These are phyloP conservation scores for Allolobophora icterica DNA, from an alignment of 2,888 invertebrate species.

Conservation along the genomic window DNA sequence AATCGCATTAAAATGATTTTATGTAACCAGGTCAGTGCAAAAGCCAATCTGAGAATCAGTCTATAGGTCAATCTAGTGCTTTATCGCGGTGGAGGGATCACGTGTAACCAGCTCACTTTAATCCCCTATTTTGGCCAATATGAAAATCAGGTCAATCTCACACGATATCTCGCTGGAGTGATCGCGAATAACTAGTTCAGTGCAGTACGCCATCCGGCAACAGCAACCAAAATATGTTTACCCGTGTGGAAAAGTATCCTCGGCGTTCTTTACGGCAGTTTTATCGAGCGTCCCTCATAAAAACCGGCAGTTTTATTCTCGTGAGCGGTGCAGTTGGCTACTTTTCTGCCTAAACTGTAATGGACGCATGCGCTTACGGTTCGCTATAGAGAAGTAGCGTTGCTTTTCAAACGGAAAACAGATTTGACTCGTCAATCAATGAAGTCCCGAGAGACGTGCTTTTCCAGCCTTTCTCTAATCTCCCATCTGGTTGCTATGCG, in stretches of 20 bases:
- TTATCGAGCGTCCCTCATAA: background rate
- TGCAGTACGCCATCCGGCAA: background rate
- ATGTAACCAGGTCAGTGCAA: too few species aligned
- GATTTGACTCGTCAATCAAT: background rate
- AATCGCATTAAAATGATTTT: too few species aligned
- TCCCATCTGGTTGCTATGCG: background rate
- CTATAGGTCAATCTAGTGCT: too few species aligned
- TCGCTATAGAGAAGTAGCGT: background rate
- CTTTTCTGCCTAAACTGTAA: background rate
- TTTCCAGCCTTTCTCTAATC: background rate
- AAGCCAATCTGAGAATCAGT: too few species aligned
- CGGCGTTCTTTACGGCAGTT: background rate
- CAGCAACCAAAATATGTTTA: background rate
- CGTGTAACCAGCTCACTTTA: background rate
- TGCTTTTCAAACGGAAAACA: background rate
- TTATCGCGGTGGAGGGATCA: too few species aligned
- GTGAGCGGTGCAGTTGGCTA: background rate
- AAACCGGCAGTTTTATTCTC: background rate
- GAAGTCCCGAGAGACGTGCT: background rate
- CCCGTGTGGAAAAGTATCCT: background rate
- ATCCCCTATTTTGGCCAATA: too few species aligned
- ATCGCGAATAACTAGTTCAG: too few species aligned
- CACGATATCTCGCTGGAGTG: too few species aligned
- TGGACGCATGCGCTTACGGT: background rate
- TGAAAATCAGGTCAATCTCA: too few species aligned